phyloP scores from a whole-genome alignment of 2,888 invertebrate species.

The Mactromeris polynyma region DNA sequence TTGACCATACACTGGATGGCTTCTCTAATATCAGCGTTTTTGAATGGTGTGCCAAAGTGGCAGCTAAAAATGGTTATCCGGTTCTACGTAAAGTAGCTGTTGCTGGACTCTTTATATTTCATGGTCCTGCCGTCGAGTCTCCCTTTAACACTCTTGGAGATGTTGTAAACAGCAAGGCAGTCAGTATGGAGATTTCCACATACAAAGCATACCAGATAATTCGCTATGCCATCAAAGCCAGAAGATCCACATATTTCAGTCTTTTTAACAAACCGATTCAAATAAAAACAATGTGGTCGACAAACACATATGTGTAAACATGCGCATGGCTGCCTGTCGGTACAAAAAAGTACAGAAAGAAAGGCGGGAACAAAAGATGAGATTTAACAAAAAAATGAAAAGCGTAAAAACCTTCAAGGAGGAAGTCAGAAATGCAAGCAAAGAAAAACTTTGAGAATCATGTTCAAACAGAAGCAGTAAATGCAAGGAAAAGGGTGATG shows the following conservation, averaged over 20 bases:
- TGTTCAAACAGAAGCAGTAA: not conserved
- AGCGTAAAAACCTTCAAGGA: not conserved
- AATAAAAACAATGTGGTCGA: constrained; percentile 20
- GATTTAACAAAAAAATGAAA: not conserved
- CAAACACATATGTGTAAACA: constrained; percentile 26
- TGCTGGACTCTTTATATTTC: constrained; percentile 47
- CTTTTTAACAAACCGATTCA: not conserved
- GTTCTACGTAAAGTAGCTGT: constrained; percentile 26
- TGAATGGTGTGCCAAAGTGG: constrained; percentile 37
- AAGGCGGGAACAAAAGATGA: not conserved
- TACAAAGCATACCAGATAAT: constrained; percentile 40
- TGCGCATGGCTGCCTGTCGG: constrained; percentile 30
- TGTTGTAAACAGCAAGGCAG: constrained; percentile 39
- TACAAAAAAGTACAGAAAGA: constrained; percentile 37
- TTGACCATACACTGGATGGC: constrained; percentile 17
- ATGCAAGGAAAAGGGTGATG: not conserved
- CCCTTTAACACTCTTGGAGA: constrained; percentile 64
- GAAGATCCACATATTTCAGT: constrained; percentile 3
- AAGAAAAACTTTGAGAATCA: not conserved
- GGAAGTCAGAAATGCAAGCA: not conserved
- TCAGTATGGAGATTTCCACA: constrained; percentile 38
- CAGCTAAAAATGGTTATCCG: constrained; percentile 5
- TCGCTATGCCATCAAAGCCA: constrained; percentile 30
- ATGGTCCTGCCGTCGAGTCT: constrained; percentile 63
- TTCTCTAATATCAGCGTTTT: not conserved